phyloP scores from a whole-genome alignment of 2,888 invertebrate species.

The Pristionchus fissidentatus region DNA sequence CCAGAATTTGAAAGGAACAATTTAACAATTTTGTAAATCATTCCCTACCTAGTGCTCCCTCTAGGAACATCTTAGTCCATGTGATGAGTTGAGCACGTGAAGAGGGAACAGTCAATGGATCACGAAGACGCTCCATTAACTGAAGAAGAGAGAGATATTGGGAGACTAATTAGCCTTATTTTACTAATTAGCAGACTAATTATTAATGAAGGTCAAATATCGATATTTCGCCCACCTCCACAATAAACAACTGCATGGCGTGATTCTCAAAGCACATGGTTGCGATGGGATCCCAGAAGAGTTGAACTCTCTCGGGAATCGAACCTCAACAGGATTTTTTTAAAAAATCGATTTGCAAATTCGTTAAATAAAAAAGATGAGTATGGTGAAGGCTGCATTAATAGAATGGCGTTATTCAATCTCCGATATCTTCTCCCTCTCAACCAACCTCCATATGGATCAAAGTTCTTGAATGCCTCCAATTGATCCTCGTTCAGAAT shows the following conservation, averaged over 20 bases:
- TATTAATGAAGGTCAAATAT: neutral
- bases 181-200: no score
- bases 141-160: neutral
- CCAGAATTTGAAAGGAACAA: no score
- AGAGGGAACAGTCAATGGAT: neutral
- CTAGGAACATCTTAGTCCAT: constrained; percentile 37
- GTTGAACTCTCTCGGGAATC: neutral
- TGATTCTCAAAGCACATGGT: constrained; percentile 7
- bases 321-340: neutral
- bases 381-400: no score
- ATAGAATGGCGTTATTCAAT: no score
- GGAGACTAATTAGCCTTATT: no score
- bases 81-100: constrained; percentile 41
- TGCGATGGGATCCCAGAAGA: constrained; percentile 35
- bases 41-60: neutral
- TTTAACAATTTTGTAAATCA: no score
- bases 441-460: neutral
- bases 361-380: no score
- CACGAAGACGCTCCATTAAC: constrained; percentile 35
- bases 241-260: neutral
- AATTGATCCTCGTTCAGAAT: constrained; percentile 34
- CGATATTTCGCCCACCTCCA: neutral
- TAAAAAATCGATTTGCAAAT: no score
- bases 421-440: no score
- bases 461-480: neutral